Base-by-base conservation (phyloP, 2,797 vertebrate species). In the Macropodus opercularis region DNA sequence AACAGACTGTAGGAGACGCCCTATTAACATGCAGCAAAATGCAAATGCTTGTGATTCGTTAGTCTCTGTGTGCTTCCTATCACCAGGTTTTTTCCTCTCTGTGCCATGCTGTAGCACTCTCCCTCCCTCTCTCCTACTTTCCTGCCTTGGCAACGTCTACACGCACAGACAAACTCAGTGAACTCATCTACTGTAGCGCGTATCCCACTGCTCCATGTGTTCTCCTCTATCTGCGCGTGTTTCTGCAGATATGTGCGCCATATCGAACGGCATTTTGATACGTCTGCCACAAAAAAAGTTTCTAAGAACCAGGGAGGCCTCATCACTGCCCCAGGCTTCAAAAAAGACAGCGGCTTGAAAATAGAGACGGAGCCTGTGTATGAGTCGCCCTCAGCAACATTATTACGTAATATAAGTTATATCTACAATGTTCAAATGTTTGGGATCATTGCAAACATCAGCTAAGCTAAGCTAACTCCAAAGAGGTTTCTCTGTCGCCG, bases 21-120 rank as follows among this genome's bases (percentile, higher is more conserved):
- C 73, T 12, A 81, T 85, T 80, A 83, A 68, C 24, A 83, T 84
- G 81, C 75, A 77, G 73, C 68, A 66, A 71, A 75, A 86, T 83
- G 85, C 83, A 84, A 90, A 88, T 85, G 1, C 1, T 0, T 43
- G 42, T 35, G 67, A 79, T 85, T 81, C 46, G 65, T 80, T 60
- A 67, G 75, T 73, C 76, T 70, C 40, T 69, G 60, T 65, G 69
- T 82, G 58, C 71, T 85, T 76, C 62, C 63, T 75, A 68, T 47
- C 59, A 69, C 44, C 74, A 65, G 52, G 14, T 73, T 77, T 67
- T 64, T 34, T 18, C n/a, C 31, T 57, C 39, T 68, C 18, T 42
- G 32, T 68, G 49, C 54, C 29, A 63, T 60, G 73, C 75, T 81
- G 63, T 69, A 41, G 15, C 68, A 73, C 57, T 21, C 58, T 67